phyloP scores from a whole-genome alignment of 2,113 vertebrate genomes.

The Panurus biarmicus region DNA sequence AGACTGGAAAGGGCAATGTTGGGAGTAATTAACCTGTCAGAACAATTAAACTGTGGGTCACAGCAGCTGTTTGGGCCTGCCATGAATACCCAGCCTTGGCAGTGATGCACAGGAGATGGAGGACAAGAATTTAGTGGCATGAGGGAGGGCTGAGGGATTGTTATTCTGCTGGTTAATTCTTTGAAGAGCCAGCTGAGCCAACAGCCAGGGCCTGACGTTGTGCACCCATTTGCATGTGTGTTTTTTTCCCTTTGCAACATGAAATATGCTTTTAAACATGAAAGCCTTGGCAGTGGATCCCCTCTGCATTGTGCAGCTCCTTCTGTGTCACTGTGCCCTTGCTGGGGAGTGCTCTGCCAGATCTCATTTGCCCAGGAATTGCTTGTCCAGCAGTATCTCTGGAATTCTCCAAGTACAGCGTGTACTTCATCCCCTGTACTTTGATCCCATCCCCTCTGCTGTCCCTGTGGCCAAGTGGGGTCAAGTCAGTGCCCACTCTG shows the following conservation, averaged over 20 bases:
- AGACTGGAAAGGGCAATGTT: neutral
- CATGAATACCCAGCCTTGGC: neutral
- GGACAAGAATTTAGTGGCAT: neutral
- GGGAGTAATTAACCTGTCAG: neutral
- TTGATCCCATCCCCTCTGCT: neutral
- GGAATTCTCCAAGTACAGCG: conserved; percentile 33
- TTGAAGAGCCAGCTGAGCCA: neutral
- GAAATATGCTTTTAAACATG: conserved; percentile 40
- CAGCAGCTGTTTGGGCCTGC: neutral
- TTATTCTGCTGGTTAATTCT: neutral
- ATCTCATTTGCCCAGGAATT: conserved; percentile 32
- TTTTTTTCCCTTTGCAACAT: neutral
- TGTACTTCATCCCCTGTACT: conserved; percentile 34
- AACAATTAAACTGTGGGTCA: neutral
- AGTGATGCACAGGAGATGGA: neutral
- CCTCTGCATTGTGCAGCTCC: conserved; percentile 45
- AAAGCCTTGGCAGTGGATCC: conserved; percentile 47
- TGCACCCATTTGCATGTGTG: neutral
- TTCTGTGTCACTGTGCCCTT: conserved; percentile 56
- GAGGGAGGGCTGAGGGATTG: neutral
- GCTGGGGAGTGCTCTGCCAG: conserved; percentile 29
- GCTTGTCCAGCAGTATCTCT: conserved; percentile 52
- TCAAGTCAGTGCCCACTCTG: conserved; percentile 17
- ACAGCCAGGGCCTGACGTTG: neutral
- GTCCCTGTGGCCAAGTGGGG: neutral